Percentiles rank a stretch among this genome's conserved stretches.
Evolutionary conservation across 2,113 vertebrate genomes (phyloP).

Genomic region (Platycercus adscitus): DNA sequence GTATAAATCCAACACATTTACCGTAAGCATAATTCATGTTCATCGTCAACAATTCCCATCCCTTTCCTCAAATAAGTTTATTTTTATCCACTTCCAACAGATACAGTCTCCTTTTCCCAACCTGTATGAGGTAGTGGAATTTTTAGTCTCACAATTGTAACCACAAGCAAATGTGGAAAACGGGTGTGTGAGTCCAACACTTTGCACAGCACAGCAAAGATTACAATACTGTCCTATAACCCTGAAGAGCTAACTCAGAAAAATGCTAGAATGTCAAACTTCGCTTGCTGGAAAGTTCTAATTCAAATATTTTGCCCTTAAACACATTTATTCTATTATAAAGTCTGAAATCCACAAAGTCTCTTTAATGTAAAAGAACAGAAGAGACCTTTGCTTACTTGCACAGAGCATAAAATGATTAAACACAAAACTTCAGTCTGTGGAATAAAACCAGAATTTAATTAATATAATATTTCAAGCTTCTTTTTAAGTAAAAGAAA

Average conservation of each 20-base stretch:
- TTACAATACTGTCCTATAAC: background rate
- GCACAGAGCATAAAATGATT: background rate
- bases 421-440: background rate
- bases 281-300: background rate
- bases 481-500: background rate
- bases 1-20: background rate
- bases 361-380: background rate
- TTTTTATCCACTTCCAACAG: background rate
- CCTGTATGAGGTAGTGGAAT: accelerated
- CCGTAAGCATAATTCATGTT: background rate
- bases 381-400: background rate
- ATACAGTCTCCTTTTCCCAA: background rate
- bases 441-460: background rate
- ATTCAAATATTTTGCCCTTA: background rate
- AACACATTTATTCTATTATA: background rate
- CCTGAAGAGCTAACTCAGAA: background rate
- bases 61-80: background rate
- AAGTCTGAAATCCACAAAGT: background rate
- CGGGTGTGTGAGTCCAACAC: background rate
- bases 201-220: background rate
- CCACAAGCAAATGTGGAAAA: background rate
- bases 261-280: background rate
- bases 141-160: background rate
- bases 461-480: background rate
- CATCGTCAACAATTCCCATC: background rate